phyloP scores from a whole-genome alignment of 1,140 invertebrate genomes.

The Ctenoplectra terminalis region DNA sequence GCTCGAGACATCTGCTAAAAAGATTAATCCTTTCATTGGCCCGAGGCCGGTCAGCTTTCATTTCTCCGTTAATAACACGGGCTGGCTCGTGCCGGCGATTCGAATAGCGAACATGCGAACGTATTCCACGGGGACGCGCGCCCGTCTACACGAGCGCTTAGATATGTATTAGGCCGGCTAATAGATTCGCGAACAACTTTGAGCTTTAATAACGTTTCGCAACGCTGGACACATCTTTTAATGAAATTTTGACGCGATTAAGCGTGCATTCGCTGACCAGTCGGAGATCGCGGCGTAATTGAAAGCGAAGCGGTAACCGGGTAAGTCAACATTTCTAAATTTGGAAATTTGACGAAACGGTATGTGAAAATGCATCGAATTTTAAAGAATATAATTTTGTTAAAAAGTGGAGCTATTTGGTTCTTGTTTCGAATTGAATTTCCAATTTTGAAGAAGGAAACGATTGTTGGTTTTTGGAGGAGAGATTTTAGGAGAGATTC shows the following conservation, averaged over 20 bases:
- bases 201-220: conserved; percentile 40
- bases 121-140: background rate
- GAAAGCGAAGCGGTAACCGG: background rate
- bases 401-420: too few species aligned
- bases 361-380: too few species aligned
- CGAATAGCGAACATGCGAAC: conserved; percentile 3
- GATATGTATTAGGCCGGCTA: conserved; percentile 17
- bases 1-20: conserved; percentile 51
- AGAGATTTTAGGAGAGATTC: too few species aligned
- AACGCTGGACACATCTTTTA: conserved; percentile 25
- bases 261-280: background rate
- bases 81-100: background rate
- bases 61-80: conserved; percentile 37
- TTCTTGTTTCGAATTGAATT: too few species aligned
- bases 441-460: too few species aligned
- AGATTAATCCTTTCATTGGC: conserved; percentile 62
- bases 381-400: too few species aligned
- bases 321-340: too few species aligned
- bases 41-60: conserved; percentile 17
- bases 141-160: background rate
- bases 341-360: too few species aligned
- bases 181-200: conserved; percentile 36
- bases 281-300: background rate
- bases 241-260: conserved; percentile 35
- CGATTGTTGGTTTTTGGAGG: too few species aligned